Base-by-base conservation (phyloP, 2,888 invertebrate species). In the Pristionchus entomophagus region DNA sequence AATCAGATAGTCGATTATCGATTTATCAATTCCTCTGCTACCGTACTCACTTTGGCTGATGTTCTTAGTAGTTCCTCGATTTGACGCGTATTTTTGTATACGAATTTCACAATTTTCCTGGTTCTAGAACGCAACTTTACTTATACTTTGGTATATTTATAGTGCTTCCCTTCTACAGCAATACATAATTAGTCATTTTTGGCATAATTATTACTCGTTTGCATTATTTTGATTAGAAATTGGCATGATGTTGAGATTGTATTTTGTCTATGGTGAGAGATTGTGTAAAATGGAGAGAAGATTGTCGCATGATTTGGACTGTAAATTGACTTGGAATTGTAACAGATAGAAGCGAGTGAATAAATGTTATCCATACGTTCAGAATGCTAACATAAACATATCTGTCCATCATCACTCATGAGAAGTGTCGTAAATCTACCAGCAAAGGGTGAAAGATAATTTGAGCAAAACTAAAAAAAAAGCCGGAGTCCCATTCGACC, bases 101-200 rank as follows among this genome's bases (percentile, higher is more conserved):
- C 73, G 73, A 22, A 73, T 73, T 73, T 73, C 41, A n/a, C 73
- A 10, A 35, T 19, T 32, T 73, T n/a, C 73, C 22, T 73, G 73
- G 73, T 73, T 32, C 73, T 62, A 38, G 26, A 41, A 73, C 41
- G 73, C 73, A 73, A 45, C 41, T 41, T 73, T 41, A 73, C 73
- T 73, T 73, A 41, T 8, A 73, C 45, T n/a, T n/a, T 73, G 17
- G 19, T 17, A 14, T 5, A 14, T 56, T 22, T 22, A 8, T 14
- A 56, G 38, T 73, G 69, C 73, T 73, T 73, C 38, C 19, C 26
- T 26, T 6, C 73, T 73, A 73, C 73, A 41, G 73, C 73, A 73
- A 73, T 73, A 41, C 73, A 73, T 45, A 73, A 45, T 26, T 26
- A 45, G 22, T 45, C 29, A 38, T 49, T 22, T 38, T 69, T 12